Base-by-base conservation (phyloP, 2,797 vertebrate species). In the Hypotaenidia okinawae region DNA sequence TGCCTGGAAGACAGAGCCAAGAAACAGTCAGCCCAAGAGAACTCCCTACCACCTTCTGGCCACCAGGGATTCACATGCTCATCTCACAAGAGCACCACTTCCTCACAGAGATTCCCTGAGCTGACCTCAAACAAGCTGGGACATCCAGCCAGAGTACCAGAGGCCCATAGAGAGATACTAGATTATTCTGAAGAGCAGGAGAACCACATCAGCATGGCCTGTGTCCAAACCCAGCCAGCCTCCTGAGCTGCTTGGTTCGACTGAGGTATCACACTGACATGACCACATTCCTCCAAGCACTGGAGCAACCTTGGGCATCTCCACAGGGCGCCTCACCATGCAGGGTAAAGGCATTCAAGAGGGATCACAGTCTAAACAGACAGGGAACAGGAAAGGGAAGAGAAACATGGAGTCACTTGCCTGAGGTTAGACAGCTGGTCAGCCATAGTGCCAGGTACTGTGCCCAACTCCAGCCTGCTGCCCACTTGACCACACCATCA, bases 311-410 rank as follows among this genome's bases (percentile, higher is more conserved):
- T 24, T 21, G 69, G 61, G 54, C 79, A 41, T 57, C 35, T 35
- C 75, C 9, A 1, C 54, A 41, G 75, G 43, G 51, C 0, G 0
- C 45, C 8, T 5, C 55, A 27, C 35, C 37, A 7, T 28, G 6
- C 6, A 0, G 13, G 45, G n/a, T 10, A 78, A 49, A 58, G 21
- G 27, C 0, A 0, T 77, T 47, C 49, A 24, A 45, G n/a, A 61
- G 33, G 41, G 41, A 54, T 33, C 59, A 17, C 28, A 62, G 54
- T 33, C 51, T 16, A 33, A 63, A 51, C 54, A 5, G 35, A 51
- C 49, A 5, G n/a, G 66, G 49, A 62, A 8, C 32, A 47, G 74
- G 47, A 81, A 69, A 91, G 39, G 61, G 30, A 87, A 64, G 39
- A 62, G 32, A 72, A 39, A 28, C 28, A 19, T 16, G 35, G 64